Base-by-base conservation (phyloP, 2,797 vertebrate genomes). In the Brachyalestes nurse region DNA sequence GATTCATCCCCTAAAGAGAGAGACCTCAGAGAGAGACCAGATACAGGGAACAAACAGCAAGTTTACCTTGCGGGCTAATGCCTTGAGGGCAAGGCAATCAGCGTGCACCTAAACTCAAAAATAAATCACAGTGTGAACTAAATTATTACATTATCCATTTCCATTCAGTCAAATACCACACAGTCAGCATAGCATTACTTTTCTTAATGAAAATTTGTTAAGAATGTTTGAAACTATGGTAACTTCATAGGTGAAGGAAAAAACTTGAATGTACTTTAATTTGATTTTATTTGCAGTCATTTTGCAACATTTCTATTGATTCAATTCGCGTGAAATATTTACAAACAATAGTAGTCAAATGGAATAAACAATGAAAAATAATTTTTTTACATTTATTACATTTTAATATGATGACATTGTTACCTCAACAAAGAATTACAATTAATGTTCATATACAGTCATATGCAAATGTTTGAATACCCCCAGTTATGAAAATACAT, bases 1-100 rank as follows among this genome's bases (percentile, higher is more conserved):
- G 78, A 86, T 62, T 85, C 83, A 86, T 64, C 51, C 72, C 67
- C 75, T 69, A 69, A 77, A 81, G 71, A 88, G n/a, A 80, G 83
- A 85, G 77, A 80, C 77, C 73, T 72, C 28, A 79, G 64, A 75
- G 70, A 77, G 53, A 14, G 10, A 42, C 25, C 14, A 60, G 21
- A 40, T 38, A 57, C 58, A 55, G 47, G 28, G 72, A 72, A 69
- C 67, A 78, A 79, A 80, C 60, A 70, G 72, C 38, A 78, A 73
- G 42, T 19, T 80, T 70, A 67, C 65, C 65, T 71, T 75, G 74
- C 9, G 9, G 62, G 38, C 38, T 49, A 70, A 28, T 49, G 47
- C 57, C 49, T 74, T 70, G 23, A 64, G 17, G 14, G 67, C 28
- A 69, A 72, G 23, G 17, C 38, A 65, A 16, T 40, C 47, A 23